phyloP scores from a whole-genome alignment of 2,888 invertebrate species.

The Drosophila subsilvestris region DNA sequence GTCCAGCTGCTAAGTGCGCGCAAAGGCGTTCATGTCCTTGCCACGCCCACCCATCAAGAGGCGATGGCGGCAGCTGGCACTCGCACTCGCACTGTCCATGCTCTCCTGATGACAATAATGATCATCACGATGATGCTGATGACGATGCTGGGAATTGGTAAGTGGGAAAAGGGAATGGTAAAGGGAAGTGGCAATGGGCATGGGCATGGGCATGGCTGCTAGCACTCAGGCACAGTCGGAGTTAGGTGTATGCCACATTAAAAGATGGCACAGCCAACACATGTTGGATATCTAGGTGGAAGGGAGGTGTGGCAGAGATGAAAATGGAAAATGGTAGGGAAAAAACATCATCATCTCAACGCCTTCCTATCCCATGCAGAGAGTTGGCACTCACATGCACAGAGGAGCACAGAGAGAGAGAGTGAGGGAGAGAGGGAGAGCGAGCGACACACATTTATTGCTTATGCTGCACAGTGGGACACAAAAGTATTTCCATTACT shows the following conservation, averaged over 20 bases:
- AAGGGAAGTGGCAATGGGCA: constrained; percentile 6
- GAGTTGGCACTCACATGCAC: constrained; percentile 45
- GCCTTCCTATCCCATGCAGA: constrained; percentile 50
- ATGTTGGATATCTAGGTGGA: constrained; percentile 51
- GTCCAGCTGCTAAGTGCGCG: constrained; percentile 54
- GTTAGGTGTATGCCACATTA: constrained; percentile 66
- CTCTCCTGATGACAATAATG: constrained; percentile 19
- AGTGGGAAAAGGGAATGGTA: constrained; percentile 7
- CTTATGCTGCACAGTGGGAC: constrained; percentile 48
- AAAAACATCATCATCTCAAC: constrained; percentile 47
- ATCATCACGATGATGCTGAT: constrained; percentile 25
- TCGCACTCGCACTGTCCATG: constrained; percentile 32
- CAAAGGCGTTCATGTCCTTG: constrained; percentile 53
- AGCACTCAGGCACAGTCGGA: constrained; percentile 22
- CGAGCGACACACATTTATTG: constrained; percentile 42
- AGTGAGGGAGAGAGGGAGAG: not conserved
- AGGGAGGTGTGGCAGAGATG: constrained; percentile 1
- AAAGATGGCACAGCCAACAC: constrained; percentile 57
- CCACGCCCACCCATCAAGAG: constrained; percentile 63
- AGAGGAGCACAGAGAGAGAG: not conserved
- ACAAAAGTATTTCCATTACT: not conserved
- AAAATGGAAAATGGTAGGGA: constrained; percentile 4
- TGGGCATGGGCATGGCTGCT: constrained; percentile 11
- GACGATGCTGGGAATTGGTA: constrained; percentile 28
- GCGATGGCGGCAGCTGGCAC: constrained; percentile 35